phyloP scores from a whole-genome alignment of 1,140 invertebrate genomes.

The Phocides pigmalion region DNA sequence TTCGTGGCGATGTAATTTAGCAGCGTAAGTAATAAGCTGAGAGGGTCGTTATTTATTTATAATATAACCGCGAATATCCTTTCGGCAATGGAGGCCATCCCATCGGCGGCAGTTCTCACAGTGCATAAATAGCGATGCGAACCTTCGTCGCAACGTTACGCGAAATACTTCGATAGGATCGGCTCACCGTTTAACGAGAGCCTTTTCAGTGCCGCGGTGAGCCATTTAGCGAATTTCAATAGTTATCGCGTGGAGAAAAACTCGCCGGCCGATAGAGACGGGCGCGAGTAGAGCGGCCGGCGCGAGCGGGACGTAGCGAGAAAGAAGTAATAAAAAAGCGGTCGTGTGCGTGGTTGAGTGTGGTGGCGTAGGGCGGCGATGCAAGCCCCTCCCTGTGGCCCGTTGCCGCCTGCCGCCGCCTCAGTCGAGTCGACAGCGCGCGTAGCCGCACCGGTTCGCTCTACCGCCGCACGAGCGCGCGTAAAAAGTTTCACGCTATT shows the following conservation, averaged over 20 bases:
- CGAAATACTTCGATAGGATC: constrained; percentile 78
- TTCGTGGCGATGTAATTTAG: constrained; percentile 17
- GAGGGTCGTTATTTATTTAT: constrained; percentile 54
- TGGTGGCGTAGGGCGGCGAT: constrained; percentile 77
- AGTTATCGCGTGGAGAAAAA: constrained; percentile 82
- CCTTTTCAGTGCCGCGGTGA: constrained; percentile 79
- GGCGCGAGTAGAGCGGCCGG: constrained; percentile 39
- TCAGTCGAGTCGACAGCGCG: constrained; percentile 72
- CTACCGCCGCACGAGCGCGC: constrained; percentile 54
- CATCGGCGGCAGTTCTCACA: constrained; percentile 47
- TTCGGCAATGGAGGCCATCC: constrained; percentile 48
- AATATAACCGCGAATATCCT: constrained; percentile 51
- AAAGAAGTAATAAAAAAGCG: constrained; percentile 82
- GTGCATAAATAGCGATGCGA: constrained; percentile 68
- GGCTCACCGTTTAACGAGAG: constrained; percentile 78
- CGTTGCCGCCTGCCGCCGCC: constrained; percentile 65
- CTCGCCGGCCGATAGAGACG: constrained; percentile 62
- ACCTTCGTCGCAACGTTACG: constrained; percentile 48
- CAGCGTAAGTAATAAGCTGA: constrained; percentile 45
- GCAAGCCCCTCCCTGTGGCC: constrained; percentile 76
- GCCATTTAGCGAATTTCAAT: constrained; percentile 83
- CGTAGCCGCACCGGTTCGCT: constrained; percentile 67
- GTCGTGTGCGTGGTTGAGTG: constrained; percentile 79
- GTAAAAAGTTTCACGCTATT: constrained; percentile 76
- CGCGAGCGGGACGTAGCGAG: constrained; percentile 68